Evolutionary conservation across 2,113 vertebrate genomes (phyloP), one percentile per base, ranked within the genome.

Genomic region (Carassius gibelio): DNA sequence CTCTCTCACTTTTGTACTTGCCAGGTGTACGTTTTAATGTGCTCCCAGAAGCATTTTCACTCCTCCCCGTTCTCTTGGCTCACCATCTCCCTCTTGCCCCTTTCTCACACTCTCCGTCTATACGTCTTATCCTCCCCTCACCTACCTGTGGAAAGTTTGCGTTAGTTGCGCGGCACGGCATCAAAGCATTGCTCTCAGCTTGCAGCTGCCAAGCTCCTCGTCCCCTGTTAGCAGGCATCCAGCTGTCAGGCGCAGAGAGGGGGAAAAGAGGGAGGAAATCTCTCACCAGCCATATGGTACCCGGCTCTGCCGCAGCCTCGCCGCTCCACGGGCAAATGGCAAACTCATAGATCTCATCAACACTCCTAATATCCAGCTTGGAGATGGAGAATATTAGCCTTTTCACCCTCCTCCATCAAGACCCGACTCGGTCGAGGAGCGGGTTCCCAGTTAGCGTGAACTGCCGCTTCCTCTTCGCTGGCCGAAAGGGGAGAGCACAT

Each of bases 211-310:
- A 96, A 95, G 94, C 95, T 90, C 93, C 95, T 93, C 95, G 94
- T 96, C 95, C 93, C 95, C 96, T 93, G 95, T 97, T 96, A 96
- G 96, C 96, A 95, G 94, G 96, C 95, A 95, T 95, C 96, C 97
- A 97, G 98, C 97, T 99, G 98, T 97, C 96, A 93, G 94, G 92
- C 94, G 95, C 96, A 91, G 94, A 94, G 89, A 92, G 91, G 93
- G 94, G 93, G 94, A 93, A 95, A 94, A 94, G 94, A 93, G 94
- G 95, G 94, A 95, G 94, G 95, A 93, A 90, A 93, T 96, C 94
- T 96, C 95, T 96, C 95, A 96, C 95, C 96, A 95, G 94, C 98
- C 98, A 97, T 96, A 97, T 98, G 96, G 96, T 94, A 89, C 92
- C 92, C 94, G 94, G 96, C 95, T 96, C 95, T 96, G 95, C 95